Evolutionary conservation across 2,797 vertebrate genomes (phyloP), one percentile per base, ranked within the genome.

Genomic region (Xenopus petersii): DNA sequence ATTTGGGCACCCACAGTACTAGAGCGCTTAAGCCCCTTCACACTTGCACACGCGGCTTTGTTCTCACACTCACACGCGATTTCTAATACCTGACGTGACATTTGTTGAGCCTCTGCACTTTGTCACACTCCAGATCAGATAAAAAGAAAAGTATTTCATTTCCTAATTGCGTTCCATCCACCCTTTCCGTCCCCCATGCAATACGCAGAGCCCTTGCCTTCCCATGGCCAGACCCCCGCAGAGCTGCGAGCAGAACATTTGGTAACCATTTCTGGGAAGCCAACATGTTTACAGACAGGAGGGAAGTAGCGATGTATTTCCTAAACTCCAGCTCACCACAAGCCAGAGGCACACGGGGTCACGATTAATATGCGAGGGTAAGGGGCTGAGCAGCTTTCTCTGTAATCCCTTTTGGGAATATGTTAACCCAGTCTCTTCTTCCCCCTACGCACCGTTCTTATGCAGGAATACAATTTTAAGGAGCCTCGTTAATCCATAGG

Each of bases 341-440:
- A 70, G 60, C 61, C 67, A 70, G 33, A 75, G 73, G 73, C 74
- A 75, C 17, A 65, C 66, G 74, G 74, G 74, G 74, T 71, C 74
- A 76, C 11, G 42, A 55, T 55, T 73, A 65, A 64, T 64, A 64
- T 62, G 62, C 9, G n/a, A 64, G 49, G 47, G 60, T 26, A 63
- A 26, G 55, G 36, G 24, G 46, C 47, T 17, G 21, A 33, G 47
- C 58, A 12, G n/a, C 59, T 71, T 26, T 62, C 60, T 12, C 47
- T 16, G 10, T 49, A 21, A 62, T 68, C 30, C 16, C 12, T 33
- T 33, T 64, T 16, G 13, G n/a, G 61, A 54, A 10, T 9, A 16
- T 42, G 4, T 75, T 70, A 71, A 69, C 55, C 48, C 73, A 51
- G 49, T 51, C 36, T 68, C 12, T 46, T 47, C 47, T 60, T 10